Evolutionary conservation across 2,888 invertebrate genomes (phyloP).

Genomic region (Idaea dimidiata): DNA sequence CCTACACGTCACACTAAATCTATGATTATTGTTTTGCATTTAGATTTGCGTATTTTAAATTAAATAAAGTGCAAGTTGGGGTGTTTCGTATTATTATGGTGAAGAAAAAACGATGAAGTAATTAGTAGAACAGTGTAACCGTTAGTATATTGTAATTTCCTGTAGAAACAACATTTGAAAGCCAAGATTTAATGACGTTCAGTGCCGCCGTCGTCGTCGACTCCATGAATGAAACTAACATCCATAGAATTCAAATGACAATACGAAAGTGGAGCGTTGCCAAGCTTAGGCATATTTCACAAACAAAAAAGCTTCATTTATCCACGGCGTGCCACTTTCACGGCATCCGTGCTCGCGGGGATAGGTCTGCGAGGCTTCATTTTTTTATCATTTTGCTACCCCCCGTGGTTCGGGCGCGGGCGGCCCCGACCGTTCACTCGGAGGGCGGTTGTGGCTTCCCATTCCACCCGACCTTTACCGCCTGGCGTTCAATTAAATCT

Average conservation of each 20-base stretch:
- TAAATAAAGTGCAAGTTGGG: too few species aligned
- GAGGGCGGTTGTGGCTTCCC: constrained; percentile 54
- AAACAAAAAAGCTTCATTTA: constrained; percentile 79
- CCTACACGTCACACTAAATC: too few species aligned
- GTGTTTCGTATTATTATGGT: too few species aligned
- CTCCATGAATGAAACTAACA: constrained; percentile 68
- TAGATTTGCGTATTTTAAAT: background rate
- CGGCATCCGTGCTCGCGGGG: constrained; percentile 76
- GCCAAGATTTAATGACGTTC: constrained; percentile 60
- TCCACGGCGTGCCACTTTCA: constrained; percentile 79
- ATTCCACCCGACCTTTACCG: constrained; percentile 49
- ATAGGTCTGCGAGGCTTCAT: constrained; percentile 62
- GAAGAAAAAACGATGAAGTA: background rate
- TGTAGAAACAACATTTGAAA: constrained; percentile 36
- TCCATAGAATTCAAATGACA: constrained; percentile 72
- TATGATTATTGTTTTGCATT: background rate
- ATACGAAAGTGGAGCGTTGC: constrained; percentile 72
- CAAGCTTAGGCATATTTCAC: constrained; percentile 73
- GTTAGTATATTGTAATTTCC: constrained; percentile 14
- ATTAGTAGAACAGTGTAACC: background rate
- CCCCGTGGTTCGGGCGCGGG: constrained; percentile 42
- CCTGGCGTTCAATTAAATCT: constrained; percentile 77
- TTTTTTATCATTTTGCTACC: constrained; percentile 73
- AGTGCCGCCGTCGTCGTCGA: constrained; percentile 52
- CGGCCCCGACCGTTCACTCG: constrained; percentile 27